Evolutionary conservation across 2,113 vertebrate genomes (phyloP), one percentile per base, ranked within the genome.

Genomic region (Lipophrys pholis): DNA sequence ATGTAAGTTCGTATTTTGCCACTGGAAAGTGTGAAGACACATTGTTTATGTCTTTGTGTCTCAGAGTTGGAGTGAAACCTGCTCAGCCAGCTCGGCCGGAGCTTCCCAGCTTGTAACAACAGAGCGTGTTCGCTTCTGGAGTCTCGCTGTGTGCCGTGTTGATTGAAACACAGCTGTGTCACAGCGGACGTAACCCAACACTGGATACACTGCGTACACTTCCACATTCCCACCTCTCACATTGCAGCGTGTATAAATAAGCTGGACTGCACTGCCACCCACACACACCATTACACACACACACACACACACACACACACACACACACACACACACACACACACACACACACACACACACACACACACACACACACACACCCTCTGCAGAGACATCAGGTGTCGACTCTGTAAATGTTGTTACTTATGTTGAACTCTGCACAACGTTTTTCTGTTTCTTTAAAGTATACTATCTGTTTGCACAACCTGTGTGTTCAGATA

Each of bases 81-180:
- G 82, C 68, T 63, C 7, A n/a, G 7, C 73, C 46, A 57, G 83
- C 63, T 85, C 36, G 38, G 52, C 61, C 38, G 15, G 46, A 61
- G 46, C 39, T 55, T 66, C 58, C 49, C 49, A 35, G 48, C 57
- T 81, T 81, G 81, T 66, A 21, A 68, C 40, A 82, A 84, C 78
- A 87, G 17, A 73, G 16, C n/a, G 5, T 0, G 3, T 77, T 59
- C 48, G 61, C 16, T 46, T 80, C 69, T 80, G 70, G 56, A 39
- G 16, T 72, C 17, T 73, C 40, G 54, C 52, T 48, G 53, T 45
- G 8, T 30, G 58, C 71, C 41, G 56, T 76, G 79, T 58, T 76
- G 81, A 86, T 49, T 82, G 63, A 84, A 75, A 68, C 73, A 74
- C 84, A 78, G 73, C 78, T 82, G 78, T 74, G 71, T 61, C 64